phyloP scores from a whole-genome alignment of 1,140 invertebrate genomes.

The Papilio aristodemus region DNA sequence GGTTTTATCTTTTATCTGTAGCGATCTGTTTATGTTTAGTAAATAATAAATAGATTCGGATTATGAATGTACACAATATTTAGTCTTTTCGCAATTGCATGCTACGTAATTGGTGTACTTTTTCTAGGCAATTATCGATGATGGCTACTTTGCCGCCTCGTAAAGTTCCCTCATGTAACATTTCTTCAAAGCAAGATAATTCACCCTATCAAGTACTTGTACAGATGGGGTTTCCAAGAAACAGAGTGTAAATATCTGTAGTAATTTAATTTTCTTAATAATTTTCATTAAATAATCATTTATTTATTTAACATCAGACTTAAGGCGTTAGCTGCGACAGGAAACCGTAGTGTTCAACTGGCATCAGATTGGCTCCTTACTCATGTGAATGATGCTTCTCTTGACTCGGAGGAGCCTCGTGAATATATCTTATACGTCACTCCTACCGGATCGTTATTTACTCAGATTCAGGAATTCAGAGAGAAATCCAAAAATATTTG shows the following conservation, averaged over 20 bases:
- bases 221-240: constrained; percentile 93
- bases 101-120: constrained; percentile 24
- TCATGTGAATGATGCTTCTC: constrained; percentile 90
- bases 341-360: constrained; percentile 90
- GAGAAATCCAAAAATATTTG: constrained; percentile 86
- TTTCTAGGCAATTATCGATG: constrained; percentile 37
- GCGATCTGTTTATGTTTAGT: constrained; percentile 4
- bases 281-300: not conserved
- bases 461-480: constrained; percentile 89
- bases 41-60: not conserved
- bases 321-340: constrained; percentile 94
- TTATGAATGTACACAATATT: not conserved
- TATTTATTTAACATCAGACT: constrained; percentile 81
- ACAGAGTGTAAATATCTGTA: constrained; percentile 85
- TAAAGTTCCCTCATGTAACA: constrained; percentile 76
- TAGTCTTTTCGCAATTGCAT: not conserved
- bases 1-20: not conserved
- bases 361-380: constrained; percentile 94
- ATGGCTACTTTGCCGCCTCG: constrained; percentile 68
- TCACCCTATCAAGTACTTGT: constrained; percentile 89
- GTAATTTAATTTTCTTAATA: constrained; percentile 32
- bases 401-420: constrained; percentile 87
- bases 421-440: constrained; percentile 94
- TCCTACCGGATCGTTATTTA: constrained; percentile 85
- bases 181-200: constrained; percentile 86